A percentile compares a stretch with the other conserved stretches of the same genome.
Evolutionary conservation across 2,797 vertebrate species (phyloP).

Genomic region (Potorous gilbertii): DNA sequence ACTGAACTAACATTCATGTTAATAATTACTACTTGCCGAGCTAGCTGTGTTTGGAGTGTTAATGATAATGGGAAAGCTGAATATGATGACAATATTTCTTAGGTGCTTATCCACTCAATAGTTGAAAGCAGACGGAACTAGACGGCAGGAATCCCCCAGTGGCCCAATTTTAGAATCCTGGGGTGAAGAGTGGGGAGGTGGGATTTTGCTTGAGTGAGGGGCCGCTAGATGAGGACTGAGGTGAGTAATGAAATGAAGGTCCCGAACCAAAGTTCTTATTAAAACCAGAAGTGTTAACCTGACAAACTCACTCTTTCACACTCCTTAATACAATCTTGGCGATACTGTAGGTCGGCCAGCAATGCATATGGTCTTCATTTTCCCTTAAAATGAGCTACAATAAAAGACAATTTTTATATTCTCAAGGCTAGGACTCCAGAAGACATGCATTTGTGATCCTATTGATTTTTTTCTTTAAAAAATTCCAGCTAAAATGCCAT

Average conservation of each 20-base stretch:
- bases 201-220: constrained; percentile 38
- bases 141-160: constrained; percentile 2
- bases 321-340: constrained; percentile 49
- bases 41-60: constrained; percentile 71
- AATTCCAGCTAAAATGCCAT: constrained; percentile 61
- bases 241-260: constrained; percentile 63
- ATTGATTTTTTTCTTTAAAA: constrained; percentile 55
- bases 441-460: constrained; percentile 68
- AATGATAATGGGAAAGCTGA: constrained; percentile 66
- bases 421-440: constrained; percentile 64
- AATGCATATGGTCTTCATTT: constrained; percentile 71
- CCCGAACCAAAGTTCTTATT: constrained; percentile 71
- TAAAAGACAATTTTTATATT: constrained; percentile 64
- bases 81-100: constrained; percentile 69
- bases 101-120: constrained; percentile 55
- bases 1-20: constrained; percentile 69
- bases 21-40: constrained; percentile 74
- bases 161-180: constrained; percentile 13
- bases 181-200: background rate
- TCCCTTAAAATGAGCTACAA: constrained; percentile 66
- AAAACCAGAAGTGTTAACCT: constrained; percentile 70
- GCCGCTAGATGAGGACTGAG: constrained; percentile 47
- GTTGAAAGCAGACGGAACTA: constrained; percentile 60
- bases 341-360: constrained; percentile 22
- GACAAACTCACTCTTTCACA: constrained; percentile 65